Base-by-base conservation (phyloP, 2,797 vertebrate genomes). In the Taeniopygia guttata region DNA sequence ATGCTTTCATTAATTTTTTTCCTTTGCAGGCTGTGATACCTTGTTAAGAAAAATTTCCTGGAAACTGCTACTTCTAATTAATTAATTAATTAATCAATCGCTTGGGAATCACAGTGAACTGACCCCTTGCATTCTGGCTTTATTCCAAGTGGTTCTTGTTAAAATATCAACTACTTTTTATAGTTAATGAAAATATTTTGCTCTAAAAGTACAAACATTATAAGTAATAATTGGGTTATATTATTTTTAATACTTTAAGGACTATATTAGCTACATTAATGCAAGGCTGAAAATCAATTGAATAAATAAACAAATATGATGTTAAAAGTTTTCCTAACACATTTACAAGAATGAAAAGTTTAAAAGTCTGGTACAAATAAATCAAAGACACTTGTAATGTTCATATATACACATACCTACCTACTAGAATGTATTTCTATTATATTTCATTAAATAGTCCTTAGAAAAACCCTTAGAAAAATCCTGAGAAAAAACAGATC, bases 21-120 rank as follows among this genome's bases (percentile, higher is more conserved):
- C 55, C 70, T 88, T 89, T 88, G 54, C 94, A 94, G 91, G 75
- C 72, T 20, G 95, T 92, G 80, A 25, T 88, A 85, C 30, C 23
- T 94, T 87, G 82, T 72, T 95, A 87, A 88, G 75, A 91, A 92
- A 90, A 89, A 43, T 6, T 95, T 36, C 34, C 49, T 85, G 62
- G 68, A 66, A 90, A 52, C 42, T 0, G 0, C 62, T 87, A 29
- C 52, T 75, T 87, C 26, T 13, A 62, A 43, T 84, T 80, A 74
- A n/a, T 90, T 84, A 76, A 78, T 55, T 36, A 26, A 20, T 85
- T 91, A 49, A 87, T 62, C 75, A 7, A 64, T 2, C 27, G 16
- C 9, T 84, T 84, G 60, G 63, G 92, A 94, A 52, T 86, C 34
- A 15, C 48, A 56, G n/a, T 54, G 62, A 90, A 36, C 40, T 49